Base-by-base conservation (phyloP, 1,140 invertebrate genomes). In the Drosophila pseudoananassae region DNA sequence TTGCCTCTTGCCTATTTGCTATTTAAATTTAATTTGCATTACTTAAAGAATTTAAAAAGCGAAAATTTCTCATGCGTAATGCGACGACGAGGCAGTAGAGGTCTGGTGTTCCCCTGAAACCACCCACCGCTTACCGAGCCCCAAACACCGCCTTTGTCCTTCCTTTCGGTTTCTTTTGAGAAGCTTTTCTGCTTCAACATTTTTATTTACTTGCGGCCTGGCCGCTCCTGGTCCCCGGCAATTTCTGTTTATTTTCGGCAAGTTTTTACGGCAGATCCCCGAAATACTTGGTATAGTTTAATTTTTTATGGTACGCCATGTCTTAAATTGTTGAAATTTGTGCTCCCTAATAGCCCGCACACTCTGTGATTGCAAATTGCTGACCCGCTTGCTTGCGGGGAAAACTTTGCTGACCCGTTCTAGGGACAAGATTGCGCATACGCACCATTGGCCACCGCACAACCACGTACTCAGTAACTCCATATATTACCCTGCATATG, bases 1-100 rank as follows among this genome's bases (percentile, higher is more conserved):
- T 80, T 69, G 70, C 78, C 60, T 76, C 65, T 78, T 58, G 76
- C 79, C 84, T 88, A 89, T 88, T 88, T 89, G 84, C 84, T 79
- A 88, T 88, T 88, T 88, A 88, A 88, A 83, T 88, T 88, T 89
- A 88, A 88, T 88, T 88, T 88, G 83, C 83, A 88, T 88, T 89
- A 83, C 84, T 89, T 88, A 70, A 76, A 89, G 84, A 88, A 88
- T 88, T 88, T 88, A 79, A 88, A 88, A 87, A 87, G 75, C 83
- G 70, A 88, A 82, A 89, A 88, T 79, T 83, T 60, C 71, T 88
- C 83, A 82, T 64, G 84, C 83, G 80, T 78, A 83, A 69, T 83
- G 68, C 78, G 61, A 78, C 74, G 49, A 63, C 50, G 23, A 55
- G 36, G 2, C 43, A 4, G 15, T 10, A 10, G 40, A 14, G n/a